These are phyloP conservation scores for Pristiophorus japonicus DNA, from an alignment of 2,113 vertebrate genomes.

Conservation along the genomic window DNA sequence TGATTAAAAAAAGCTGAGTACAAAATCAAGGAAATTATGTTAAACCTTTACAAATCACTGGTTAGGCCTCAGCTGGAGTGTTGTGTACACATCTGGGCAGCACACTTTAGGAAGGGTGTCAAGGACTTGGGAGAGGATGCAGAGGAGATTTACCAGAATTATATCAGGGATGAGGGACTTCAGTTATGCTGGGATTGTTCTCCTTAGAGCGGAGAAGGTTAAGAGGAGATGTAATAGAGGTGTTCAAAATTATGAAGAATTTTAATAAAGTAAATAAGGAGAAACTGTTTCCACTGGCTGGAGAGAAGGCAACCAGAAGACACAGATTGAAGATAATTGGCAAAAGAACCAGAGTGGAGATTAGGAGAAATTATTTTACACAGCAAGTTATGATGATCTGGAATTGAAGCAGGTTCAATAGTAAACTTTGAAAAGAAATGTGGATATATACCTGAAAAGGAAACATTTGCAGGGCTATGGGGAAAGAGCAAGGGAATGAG, in stretches of 20 bases:
- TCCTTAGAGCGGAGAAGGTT: too few species aligned
- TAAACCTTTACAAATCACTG: background rate
- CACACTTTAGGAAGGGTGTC: background rate
- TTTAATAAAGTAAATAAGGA: background rate
- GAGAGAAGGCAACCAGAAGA: too few species aligned
- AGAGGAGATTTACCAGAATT: background rate
- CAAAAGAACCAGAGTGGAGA: background rate
- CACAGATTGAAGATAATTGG: too few species aligned
- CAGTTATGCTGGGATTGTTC: background rate
- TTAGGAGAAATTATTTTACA: too few species aligned
- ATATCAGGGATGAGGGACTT: background rate
- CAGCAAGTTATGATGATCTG: too few species aligned
- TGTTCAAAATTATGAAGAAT: background rate
- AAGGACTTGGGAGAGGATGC: background rate
- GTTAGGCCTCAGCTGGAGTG: background rate
- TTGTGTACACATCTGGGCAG: too few species aligned
- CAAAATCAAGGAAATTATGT: background rate
- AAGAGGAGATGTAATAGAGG: background rate
- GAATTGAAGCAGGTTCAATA: too few species aligned
- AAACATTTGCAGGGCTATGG: too few species aligned
- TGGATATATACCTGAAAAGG: too few species aligned
- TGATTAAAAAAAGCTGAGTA: background rate
- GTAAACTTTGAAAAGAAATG: too few species aligned
- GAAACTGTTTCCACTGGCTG: background rate
- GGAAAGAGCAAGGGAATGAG: too few species aligned